Conservation (phyloP, 2,888 invertebrate species). For the Chloromyia formosa region DNA sequence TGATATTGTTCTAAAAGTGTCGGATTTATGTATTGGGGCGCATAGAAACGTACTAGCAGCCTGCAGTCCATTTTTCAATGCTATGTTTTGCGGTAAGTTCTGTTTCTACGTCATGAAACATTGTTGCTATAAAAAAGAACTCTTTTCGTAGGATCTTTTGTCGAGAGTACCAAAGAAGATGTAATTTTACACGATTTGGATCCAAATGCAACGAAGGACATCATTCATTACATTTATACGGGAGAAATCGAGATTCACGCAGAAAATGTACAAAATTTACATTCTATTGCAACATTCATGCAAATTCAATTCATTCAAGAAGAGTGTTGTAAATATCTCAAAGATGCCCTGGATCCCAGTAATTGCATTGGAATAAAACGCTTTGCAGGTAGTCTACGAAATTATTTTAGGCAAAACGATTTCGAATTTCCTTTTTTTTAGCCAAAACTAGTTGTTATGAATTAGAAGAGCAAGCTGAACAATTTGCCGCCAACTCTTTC, state of each 20-base stretch:
- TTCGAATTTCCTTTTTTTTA: slow-evolving; percentile 43
- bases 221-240: slow-evolving; percentile 55
- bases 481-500: slow-evolving; percentile 54
- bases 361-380: slow-evolving; percentile 55
- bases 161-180: slow-evolving; percentile 53
- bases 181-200: slow-evolving; percentile 54
- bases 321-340: slow-evolving; percentile 53
- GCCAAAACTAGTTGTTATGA: slow-evolving; percentile 54
- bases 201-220: slow-evolving; percentile 50
- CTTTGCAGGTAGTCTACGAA: slow-evolving; percentile 52
- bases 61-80: slow-evolving; percentile 55
- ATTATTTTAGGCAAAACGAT: neutral
- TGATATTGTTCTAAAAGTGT: slow-evolving; percentile 44
- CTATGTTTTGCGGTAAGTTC: slow-evolving; percentile 54
- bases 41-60: slow-evolving; percentile 51
- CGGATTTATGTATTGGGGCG: slow-evolving; percentile 40
- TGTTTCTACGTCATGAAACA: neutral
- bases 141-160: slow-evolving; percentile 52
- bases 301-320: slow-evolving; percentile 54
- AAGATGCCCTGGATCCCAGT: slow-evolving; percentile 51
- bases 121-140: neutral
- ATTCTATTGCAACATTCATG: slow-evolving; percentile 54
- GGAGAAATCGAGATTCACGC: slow-evolving; percentile 52
- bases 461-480: slow-evolving; percentile 53
- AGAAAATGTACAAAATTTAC: slow-evolving; percentile 52